phyloP scores from a whole-genome alignment of 1,140 invertebrate species.

The Sarcophaga peregrina region DNA sequence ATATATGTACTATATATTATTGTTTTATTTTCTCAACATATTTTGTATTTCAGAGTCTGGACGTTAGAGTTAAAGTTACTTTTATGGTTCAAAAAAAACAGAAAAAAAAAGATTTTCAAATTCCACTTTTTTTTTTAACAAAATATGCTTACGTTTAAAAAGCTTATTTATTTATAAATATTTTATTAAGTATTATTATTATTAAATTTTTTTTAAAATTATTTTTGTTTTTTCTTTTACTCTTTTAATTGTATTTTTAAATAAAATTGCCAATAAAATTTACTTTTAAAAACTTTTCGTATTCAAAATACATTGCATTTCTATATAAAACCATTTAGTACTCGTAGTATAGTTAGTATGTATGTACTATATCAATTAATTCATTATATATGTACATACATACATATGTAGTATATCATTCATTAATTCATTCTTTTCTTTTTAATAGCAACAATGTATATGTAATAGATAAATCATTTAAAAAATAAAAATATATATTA shows the following conservation, averaged over 20 bases:
- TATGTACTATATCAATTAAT: background rate
- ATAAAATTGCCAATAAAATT: background rate
- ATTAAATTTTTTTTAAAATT: background rate
- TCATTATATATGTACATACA: too few species aligned
- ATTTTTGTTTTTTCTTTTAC: background rate
- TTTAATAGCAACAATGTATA: background rate
- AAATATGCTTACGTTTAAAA: background rate
- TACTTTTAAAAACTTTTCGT: background rate
- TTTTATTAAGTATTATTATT: background rate
- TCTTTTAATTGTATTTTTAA: background rate
- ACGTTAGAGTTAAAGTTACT: background rate
- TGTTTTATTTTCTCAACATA: background rate
- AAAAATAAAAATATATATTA: too few species aligned
- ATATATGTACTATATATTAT: background rate
- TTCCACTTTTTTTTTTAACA: background rate
- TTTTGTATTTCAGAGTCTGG: conserved; percentile 5
- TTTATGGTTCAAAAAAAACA: background rate
- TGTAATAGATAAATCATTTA: background rate
- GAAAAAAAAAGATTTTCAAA: background rate
- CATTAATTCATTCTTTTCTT: background rate
- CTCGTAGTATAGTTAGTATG: background rate
- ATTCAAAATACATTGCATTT: conserved; percentile 23
- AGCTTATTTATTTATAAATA: conserved; percentile 1
- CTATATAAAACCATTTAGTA: background rate
- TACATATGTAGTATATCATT: too few species aligned